Evolutionary conservation across 2,113 vertebrate species (phyloP).

Genomic region (Atractosteus spatula): DNA sequence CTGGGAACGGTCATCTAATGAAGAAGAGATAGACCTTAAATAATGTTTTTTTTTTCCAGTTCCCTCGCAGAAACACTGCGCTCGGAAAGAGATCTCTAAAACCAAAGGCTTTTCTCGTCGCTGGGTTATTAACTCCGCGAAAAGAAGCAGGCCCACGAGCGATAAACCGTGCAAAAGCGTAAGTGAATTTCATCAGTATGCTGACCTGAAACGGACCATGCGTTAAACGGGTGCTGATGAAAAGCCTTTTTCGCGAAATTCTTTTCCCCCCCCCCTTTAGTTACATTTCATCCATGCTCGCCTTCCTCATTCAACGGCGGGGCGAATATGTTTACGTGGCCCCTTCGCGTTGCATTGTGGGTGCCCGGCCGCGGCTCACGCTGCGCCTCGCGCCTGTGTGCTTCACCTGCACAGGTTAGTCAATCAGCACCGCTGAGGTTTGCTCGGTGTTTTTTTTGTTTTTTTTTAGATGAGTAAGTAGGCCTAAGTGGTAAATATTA

Average conservation of each 20-base stretch:
- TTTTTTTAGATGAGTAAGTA: too few species aligned
- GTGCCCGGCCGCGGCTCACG: conserved; percentile 20
- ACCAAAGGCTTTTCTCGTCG: not conserved
- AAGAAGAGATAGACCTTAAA: too few species aligned
- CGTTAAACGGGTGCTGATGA: not conserved
- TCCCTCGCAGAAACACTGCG: too few species aligned
- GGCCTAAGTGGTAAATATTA: too few species aligned
- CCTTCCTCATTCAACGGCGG: not conserved
- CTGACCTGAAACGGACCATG: conserved; percentile 14
- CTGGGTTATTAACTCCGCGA: not conserved
- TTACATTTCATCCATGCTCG: not conserved
- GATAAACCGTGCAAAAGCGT: not conserved
- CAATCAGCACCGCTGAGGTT: too few species aligned
- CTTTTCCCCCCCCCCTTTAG: too few species aligned
- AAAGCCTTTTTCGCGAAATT: not conserved
- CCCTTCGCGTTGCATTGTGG: conserved; percentile 56
- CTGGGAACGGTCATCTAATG: too few species aligned
- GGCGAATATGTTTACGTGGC: conserved; percentile 57
- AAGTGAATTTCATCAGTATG: not conserved
- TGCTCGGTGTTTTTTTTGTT: too few species aligned
- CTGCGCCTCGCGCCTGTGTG: too few species aligned
- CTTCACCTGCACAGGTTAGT: too few species aligned
- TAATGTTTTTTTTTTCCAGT: too few species aligned
- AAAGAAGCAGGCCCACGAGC: not conserved
- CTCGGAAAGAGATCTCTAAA: too few species aligned